Evolutionary conservation across 2,888 invertebrate species (phyloP).

Genomic region (Hybos culiciformis): DNA sequence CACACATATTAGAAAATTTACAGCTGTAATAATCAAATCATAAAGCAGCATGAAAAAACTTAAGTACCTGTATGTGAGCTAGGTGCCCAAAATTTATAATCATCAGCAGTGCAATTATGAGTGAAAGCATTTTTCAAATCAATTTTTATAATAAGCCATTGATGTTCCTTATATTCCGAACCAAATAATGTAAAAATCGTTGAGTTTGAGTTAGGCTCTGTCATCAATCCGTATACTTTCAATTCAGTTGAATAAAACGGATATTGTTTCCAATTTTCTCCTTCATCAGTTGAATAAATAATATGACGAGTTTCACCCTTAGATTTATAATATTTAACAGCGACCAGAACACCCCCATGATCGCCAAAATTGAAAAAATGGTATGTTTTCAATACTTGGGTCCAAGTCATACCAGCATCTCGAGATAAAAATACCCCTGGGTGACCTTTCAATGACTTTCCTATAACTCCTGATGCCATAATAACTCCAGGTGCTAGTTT

Average conservation of each 20-base stretch:
- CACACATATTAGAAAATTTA: too few species aligned
- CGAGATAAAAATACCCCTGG: slow-evolving; percentile 67
- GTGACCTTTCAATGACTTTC: slow-evolving; percentile 63
- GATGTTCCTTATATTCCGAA: slow-evolving; percentile 59
- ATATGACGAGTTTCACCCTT: slow-evolving; percentile 65
- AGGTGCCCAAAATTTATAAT: slow-evolving; percentile 84
- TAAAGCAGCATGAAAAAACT: too few species aligned
- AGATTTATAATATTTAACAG: slow-evolving; percentile 66
- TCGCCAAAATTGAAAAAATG: slow-evolving; percentile 83
- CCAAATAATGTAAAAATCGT: slow-evolving; percentile 87
- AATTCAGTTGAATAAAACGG: slow-evolving; percentile 60
- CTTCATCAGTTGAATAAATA: slow-evolving; percentile 75
- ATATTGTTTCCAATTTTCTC: slow-evolving; percentile 62
- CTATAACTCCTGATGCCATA: slow-evolving; percentile 72
- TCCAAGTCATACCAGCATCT: slow-evolving; percentile 75
- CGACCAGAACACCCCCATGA: slow-evolving; percentile 77
- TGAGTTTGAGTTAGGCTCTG: slow-evolving; percentile 87
- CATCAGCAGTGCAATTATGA: slow-evolving; percentile 50
- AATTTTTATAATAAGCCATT: slow-evolving; percentile 76
- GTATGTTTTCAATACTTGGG: slow-evolving; percentile 62
- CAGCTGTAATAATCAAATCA: too few species aligned
- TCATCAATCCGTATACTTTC: slow-evolving; percentile 79
- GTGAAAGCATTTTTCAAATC: slow-evolving; percentile 38
- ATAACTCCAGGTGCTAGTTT: slow-evolving; percentile 80
- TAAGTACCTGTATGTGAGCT: slow-evolving; percentile 40